Conservation (phyloP, 2,888 invertebrate species). For the Phortica okadai region DNA sequence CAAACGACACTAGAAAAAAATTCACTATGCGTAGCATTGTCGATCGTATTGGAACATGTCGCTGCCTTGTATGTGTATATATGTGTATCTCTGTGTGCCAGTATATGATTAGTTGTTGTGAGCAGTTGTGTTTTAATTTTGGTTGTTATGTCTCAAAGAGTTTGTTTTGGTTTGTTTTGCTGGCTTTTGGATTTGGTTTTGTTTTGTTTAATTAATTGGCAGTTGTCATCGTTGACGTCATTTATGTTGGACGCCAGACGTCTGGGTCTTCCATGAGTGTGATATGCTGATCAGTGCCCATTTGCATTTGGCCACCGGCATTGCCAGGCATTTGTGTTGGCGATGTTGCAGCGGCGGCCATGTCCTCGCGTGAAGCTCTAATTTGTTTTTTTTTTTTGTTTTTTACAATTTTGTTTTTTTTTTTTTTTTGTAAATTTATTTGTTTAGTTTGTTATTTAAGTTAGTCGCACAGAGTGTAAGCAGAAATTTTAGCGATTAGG, state of each 20-base stretch:
- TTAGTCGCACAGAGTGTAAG: slow-evolving; percentile 56
- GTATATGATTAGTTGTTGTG: slow-evolving; percentile 37
- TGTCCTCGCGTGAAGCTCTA: slow-evolving; percentile 90
- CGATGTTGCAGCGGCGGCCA: slow-evolving; percentile 88
- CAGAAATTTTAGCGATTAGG: slow-evolving; percentile 56
- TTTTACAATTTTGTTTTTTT: slow-evolving; percentile 36
- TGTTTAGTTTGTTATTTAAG: slow-evolving; percentile 45
- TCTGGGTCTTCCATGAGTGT: slow-evolving; percentile 95
- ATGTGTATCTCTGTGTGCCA: slow-evolving; percentile 29
- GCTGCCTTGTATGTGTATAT: slow-evolving; percentile 31
- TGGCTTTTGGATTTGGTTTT: slow-evolving; percentile 38
- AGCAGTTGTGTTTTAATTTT: slow-evolving; percentile 8
- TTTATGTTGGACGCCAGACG: slow-evolving; percentile 95
- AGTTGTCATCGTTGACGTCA: slow-evolving; percentile 47
- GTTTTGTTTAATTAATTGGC: slow-evolving; percentile 50
- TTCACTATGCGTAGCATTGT: slow-evolving; percentile 37
- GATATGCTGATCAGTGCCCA: slow-evolving; percentile 81
- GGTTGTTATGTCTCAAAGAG: slow-evolving; percentile 34
- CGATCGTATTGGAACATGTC: slow-evolving; percentile 50
- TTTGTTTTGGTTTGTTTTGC: slow-evolving; percentile 34
- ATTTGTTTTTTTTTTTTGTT: slow-evolving; percentile 32
- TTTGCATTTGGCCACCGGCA: slow-evolving; percentile 74
- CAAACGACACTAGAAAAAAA: slow-evolving; percentile 55
- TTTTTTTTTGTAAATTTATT: slow-evolving; percentile 34
- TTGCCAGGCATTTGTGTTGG: slow-evolving; percentile 81